Percentiles rank a stretch among this genome's conserved stretches.
Conservation (phyloP, 2,797 vertebrate species). For the Neostethus bicornis region DNA sequence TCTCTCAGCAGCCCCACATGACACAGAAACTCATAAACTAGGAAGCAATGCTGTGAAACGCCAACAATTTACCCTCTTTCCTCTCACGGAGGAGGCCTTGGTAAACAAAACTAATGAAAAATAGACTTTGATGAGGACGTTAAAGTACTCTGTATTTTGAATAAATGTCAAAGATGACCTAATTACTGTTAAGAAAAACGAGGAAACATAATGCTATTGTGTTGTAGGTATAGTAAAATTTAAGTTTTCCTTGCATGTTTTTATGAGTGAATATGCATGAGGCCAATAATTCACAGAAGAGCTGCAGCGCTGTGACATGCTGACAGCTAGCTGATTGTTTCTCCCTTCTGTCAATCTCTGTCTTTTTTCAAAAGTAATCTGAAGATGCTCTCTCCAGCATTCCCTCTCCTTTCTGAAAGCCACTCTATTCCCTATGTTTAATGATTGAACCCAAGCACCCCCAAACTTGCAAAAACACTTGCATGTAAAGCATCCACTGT, state of each 20-base stretch:
- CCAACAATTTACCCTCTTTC: conserved; percentile 27
- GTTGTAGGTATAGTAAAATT: conserved; percentile 16
- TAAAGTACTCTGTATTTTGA: conserved; percentile 21
- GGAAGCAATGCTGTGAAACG: conserved; percentile 56
- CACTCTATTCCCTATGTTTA: conserved; percentile 55
- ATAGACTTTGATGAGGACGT: conserved; percentile 14
- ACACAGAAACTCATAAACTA: conserved; percentile 61
- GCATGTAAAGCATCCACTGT: conserved; percentile 37
- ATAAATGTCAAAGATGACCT: conserved; percentile 21
- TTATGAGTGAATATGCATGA: conserved; percentile 2
- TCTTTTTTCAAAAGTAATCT: conserved; percentile 33
- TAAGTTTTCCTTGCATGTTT: conserved; percentile 2
- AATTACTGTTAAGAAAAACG: conserved; percentile 1
- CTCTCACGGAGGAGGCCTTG: conserved; percentile 22
- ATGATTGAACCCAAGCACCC: conserved; percentile 60
- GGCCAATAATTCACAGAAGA: conserved; percentile 4
- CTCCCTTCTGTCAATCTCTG: conserved; percentile 24
- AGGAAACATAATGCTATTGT: conserved; percentile 13
- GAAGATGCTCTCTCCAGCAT: conserved; percentile 39
- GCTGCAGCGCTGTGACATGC: conserved; percentile 14
- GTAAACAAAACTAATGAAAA: conserved; percentile 25
- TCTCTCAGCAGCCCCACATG: conserved; percentile 74
- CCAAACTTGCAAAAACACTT: conserved; percentile 52
- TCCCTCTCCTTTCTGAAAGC: conserved; percentile 54
- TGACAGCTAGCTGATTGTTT: conserved; percentile 17